These are phyloP conservation scores for Caenorhabditis macrosperma DNA, from an alignment of 2,888 invertebrate species.

Conservation along the genomic window DNA sequence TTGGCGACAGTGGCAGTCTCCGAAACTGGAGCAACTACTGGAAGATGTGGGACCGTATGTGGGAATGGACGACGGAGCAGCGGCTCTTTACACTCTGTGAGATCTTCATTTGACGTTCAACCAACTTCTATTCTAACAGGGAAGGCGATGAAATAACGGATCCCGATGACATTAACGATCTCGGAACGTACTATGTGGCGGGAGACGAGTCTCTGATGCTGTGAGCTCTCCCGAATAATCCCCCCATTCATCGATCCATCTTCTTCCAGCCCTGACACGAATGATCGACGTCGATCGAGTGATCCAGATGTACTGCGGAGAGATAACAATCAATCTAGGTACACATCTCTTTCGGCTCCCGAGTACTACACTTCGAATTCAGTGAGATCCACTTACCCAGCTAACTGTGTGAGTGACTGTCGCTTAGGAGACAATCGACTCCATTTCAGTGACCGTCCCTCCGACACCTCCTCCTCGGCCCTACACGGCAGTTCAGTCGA, in stretches of 20 bases:
- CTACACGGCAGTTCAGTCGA: slow-evolving; percentile 36
- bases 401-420: slow-evolving; percentile 30
- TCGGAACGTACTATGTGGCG: slow-evolving; percentile 68
- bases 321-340: slow-evolving; percentile 30
- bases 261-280: slow-evolving; percentile 20
- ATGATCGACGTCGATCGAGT: slow-evolving; percentile 23
- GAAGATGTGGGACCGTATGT: slow-evolving; percentile 70
- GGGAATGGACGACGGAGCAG: slow-evolving; percentile 64
- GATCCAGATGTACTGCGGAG: slow-evolving; percentile 50
- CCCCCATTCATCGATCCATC: neutral
- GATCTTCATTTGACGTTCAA: slow-evolving; percentile 9
- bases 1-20: slow-evolving; percentile 71
- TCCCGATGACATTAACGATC: slow-evolving; percentile 66
- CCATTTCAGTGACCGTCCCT: slow-evolving; percentile 45
- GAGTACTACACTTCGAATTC: slow-evolving; percentile 60
- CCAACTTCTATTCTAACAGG: slow-evolving; percentile 38
- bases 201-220: slow-evolving; percentile 63
- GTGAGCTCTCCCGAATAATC: slow-evolving; percentile 23
- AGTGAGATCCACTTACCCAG: slow-evolving; percentile 57
- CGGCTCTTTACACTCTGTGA: slow-evolving; percentile 54
- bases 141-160: slow-evolving; percentile 68
- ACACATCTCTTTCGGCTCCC: slow-evolving; percentile 62
- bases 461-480: slow-evolving; percentile 60
- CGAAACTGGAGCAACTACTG: slow-evolving; percentile 64
- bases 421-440: neutral